Percentiles rank a stretch among this genome's conserved stretches.
Conservation (phyloP, 2,113 vertebrate genomes). For the Hyperoodon ampullatus region DNA sequence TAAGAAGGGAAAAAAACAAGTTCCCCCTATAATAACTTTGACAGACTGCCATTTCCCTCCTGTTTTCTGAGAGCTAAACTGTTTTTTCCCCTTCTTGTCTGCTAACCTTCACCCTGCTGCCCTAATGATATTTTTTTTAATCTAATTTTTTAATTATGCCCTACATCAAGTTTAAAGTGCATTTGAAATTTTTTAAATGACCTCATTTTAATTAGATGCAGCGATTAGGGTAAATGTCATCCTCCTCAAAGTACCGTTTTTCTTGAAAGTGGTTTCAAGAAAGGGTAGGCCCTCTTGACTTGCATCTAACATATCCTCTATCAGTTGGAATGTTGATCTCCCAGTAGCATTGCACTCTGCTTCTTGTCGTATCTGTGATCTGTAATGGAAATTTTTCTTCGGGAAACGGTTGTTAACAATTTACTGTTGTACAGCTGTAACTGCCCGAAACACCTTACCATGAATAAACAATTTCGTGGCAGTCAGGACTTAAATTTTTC, state of each 20-base stretch:
- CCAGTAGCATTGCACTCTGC: neutral
- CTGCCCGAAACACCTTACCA: slow-evolving; percentile 64
- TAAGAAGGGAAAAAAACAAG: slow-evolving; percentile 43
- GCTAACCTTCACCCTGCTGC: slow-evolving; percentile 55
- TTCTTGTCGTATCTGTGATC: slow-evolving; percentile 61
- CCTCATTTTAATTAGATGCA: slow-evolving; percentile 76
- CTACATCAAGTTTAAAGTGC: slow-evolving; percentile 70
- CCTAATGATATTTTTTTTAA: slow-evolving; percentile 72
- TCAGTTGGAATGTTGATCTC: neutral
- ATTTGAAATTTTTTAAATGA: slow-evolving; percentile 67
- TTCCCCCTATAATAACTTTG: slow-evolving; percentile 25
- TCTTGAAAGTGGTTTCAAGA: slow-evolving; percentile 52
- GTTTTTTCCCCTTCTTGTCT: neutral
- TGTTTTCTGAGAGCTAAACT: slow-evolving; percentile 40
- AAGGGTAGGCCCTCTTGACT: slow-evolving; percentile 56
- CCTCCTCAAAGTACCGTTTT: slow-evolving; percentile 51
- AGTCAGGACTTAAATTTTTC: slow-evolving; percentile 56
- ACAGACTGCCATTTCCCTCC: slow-evolving; percentile 67
- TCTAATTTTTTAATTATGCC: slow-evolving; percentile 69
- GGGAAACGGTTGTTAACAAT: slow-evolving; percentile 63
- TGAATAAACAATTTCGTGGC: slow-evolving; percentile 69
- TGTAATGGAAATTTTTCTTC: slow-evolving; percentile 66
- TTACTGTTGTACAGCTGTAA: slow-evolving; percentile 64
- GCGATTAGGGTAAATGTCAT: slow-evolving; percentile 74
- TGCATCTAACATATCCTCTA: neutral